Evolutionary conservation across 2,888 invertebrate genomes (phyloP), one percentile per base, ranked within the genome.

Genomic region (Agrochola macilenta): DNA sequence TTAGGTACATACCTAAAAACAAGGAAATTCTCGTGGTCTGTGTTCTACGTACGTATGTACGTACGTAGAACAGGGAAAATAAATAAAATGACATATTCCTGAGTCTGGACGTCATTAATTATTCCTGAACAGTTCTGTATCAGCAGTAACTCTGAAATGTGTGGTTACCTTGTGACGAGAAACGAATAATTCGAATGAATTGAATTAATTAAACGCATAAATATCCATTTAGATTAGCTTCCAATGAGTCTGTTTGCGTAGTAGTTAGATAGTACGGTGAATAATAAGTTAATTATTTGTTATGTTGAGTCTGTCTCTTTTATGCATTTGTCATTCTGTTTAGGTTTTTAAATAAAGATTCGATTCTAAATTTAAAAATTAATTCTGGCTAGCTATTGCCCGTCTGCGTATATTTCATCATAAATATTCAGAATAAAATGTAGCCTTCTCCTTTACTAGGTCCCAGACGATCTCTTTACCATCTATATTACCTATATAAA

Each of bases 241-340:
- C 88, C 65, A 82, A 74, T 84, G 74, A 84, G 68, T 71, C 46
- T 73, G 78, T 83, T 85, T 86, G 79, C 88, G 78, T 79, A 83
- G 17, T 54, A 74, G 63, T 43, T n/a, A n/a, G 76, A 82, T 78
- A 81, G 63, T 69, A 60, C 11, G 20, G 11, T 76, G 68, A 80
- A 76, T 76, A 79, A 82, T 78, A 75, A 74, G 7, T 70, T 43
- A 58, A 70, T 58, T 66, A 69, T 69, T n/a, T 46, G 58, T 60
- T 35, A 54, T 68, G n/a, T 69, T 7, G 2, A 9, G 30, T 57
- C 26, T 14, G 54, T 52, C 23, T 35, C 2, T 7, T 39, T 9
- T 39, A 30, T 54, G 17, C 2, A 30, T 69, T 58, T 54, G 20
- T 65, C 63, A 65, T 57, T 57, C 12, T 23, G 23, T 70, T 39